Percentiles rank a stretch among this genome's conserved stretches.
Conservation (phyloP, 2,113 vertebrate species). For the Acanthisitta chloris region DNA sequence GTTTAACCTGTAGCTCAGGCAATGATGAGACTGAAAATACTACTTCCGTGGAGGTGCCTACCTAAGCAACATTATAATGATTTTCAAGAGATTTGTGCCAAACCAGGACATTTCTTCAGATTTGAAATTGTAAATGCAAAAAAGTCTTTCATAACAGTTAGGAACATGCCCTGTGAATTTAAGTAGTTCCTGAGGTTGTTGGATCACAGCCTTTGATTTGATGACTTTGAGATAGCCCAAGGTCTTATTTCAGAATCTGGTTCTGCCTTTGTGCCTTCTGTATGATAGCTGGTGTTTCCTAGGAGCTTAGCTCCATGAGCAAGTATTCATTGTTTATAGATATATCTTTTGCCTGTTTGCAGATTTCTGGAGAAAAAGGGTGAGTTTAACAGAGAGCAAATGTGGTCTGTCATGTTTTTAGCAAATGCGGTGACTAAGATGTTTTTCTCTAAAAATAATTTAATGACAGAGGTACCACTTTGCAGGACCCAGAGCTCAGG, state of each 20-base stretch:
- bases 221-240: not conserved
- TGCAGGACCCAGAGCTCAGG: not conserved
- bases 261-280: not conserved
- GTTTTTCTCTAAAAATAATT: not conserved
- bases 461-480: not conserved
- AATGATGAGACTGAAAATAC: not conserved
- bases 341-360: not conserved
- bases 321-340: not conserved
- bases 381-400: not conserved
- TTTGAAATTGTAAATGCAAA: not conserved
- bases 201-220: not conserved
- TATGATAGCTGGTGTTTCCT: not conserved
- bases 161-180: not conserved
- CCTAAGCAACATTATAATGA: not conserved
- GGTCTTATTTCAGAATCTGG: not conserved
- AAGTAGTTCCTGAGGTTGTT: not conserved
- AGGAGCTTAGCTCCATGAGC: not conserved
- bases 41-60: not conserved
- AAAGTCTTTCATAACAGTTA: not conserved
- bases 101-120: not conserved
- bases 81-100: not conserved
- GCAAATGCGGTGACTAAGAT: not conserved
- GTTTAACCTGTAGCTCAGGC: not conserved
- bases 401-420: not conserved
- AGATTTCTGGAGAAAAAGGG: not conserved